Percentiles rank a stretch among this genome's conserved stretches.
These are phyloP conservation scores for Carcharodon carcharias DNA, from an alignment of 2,797 vertebrate species.

Conservation along the genomic window DNA sequence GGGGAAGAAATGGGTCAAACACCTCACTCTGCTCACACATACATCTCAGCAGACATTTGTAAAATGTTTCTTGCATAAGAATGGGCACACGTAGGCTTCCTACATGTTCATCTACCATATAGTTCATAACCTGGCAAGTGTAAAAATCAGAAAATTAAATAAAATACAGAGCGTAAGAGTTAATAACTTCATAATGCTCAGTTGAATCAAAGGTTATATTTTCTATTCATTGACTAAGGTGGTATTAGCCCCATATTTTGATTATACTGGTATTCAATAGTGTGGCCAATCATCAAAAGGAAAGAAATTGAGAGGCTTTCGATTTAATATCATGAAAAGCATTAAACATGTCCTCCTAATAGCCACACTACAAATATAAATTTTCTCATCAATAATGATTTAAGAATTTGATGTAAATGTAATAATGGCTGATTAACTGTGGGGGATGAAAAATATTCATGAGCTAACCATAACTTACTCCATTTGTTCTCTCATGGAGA, in stretches of 20 bases:
- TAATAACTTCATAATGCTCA: background rate
- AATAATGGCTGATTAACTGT: background rate
- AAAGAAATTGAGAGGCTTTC: background rate
- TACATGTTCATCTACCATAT: background rate
- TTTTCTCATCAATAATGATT: constrained; percentile 20
- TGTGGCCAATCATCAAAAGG: background rate
- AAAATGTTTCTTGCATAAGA: background rate
- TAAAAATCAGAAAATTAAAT: background rate
- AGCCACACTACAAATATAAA: background rate
- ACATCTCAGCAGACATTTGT: background rate
- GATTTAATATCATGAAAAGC: background rate
- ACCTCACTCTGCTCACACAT: too few species aligned
- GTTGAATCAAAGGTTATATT: background rate
- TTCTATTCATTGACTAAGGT: background rate
- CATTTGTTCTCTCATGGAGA: background rate
- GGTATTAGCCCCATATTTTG: background rate
- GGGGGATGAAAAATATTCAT: background rate
- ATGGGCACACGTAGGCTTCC: background rate
- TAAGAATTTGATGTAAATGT: background rate
- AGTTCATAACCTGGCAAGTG: background rate
- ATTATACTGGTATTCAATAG: background rate
- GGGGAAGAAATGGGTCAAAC: background rate
- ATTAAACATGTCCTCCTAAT: background rate
- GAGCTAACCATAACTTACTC: constrained; percentile 9
- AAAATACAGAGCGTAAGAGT: background rate